Conservation (phyloP, 1,140 invertebrate genomes). For the Tribolium castaneum region DNA sequence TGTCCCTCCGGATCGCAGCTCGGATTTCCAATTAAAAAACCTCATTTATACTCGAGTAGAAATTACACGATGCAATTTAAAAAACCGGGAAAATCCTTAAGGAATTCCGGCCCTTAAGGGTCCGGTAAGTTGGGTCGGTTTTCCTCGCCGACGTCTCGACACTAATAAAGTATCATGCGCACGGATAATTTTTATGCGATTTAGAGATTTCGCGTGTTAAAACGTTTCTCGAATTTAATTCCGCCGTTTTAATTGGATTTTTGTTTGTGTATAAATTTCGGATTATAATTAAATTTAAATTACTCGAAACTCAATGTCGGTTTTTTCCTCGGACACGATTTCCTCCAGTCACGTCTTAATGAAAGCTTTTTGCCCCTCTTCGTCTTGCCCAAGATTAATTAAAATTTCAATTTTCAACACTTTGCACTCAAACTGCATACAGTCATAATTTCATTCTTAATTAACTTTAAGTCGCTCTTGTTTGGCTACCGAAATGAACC, state of each 20-base stretch:
- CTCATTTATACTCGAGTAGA: constrained; percentile 61
- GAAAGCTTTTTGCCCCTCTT: constrained; percentile 1
- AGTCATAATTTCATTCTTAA: not conserved
- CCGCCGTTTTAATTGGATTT: constrained; percentile 59
- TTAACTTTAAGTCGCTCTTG: not conserved
- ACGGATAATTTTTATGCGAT: constrained; percentile 62
- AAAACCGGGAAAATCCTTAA: constrained; percentile 49
- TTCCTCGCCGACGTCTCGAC: constrained; percentile 25
- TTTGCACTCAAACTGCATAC: not conserved
- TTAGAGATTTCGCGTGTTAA: constrained; percentile 59
- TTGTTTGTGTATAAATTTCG: constrained; percentile 57
- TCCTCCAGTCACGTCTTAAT: constrained; percentile 40
- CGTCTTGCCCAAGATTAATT: not conserved
- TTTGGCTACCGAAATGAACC: not conserved
- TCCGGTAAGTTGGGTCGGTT: constrained; percentile 20
- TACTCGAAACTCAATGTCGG: constrained; percentile 46
- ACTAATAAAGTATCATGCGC: constrained; percentile 60
- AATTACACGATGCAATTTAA: constrained; percentile 62
- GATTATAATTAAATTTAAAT: constrained; percentile 55
- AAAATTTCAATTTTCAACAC: constrained; percentile 23
- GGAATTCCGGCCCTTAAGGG: constrained; percentile 46
- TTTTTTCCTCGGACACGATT: constrained; percentile 28
- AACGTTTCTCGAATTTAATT: constrained; percentile 60
- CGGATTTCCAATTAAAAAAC: constrained; percentile 62
- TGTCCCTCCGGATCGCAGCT: constrained; percentile 40